Conservation (phyloP, 2,113 vertebrate genomes). For the Rhizomys pruinosus region DNA sequence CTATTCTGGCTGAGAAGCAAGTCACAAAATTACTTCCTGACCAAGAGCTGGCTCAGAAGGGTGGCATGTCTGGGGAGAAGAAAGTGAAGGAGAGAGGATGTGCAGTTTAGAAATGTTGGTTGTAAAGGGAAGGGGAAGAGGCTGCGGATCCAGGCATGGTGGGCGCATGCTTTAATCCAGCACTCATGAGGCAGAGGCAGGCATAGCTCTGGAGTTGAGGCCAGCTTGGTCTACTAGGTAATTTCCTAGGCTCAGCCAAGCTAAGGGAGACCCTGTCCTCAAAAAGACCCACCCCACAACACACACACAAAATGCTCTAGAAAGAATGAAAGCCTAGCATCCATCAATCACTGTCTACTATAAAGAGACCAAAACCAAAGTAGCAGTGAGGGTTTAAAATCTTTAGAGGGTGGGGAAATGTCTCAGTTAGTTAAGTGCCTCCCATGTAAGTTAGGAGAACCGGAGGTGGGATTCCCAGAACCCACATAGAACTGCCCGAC, state of each 20-base stretch:
- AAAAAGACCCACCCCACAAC: no score
- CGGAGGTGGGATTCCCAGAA: no score
- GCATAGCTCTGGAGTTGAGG: no score
- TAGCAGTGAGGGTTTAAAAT: not conserved
- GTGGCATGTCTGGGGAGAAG: not conserved
- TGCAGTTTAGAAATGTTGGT: not conserved
- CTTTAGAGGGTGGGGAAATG: not conserved
- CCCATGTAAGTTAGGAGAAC: not conserved
- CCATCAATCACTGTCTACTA: not conserved
- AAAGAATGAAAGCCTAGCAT: not conserved
- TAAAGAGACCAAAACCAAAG: not conserved
- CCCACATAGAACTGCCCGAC: not conserved
- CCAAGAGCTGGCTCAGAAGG: not conserved
- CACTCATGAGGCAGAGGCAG: no score
- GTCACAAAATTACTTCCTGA: fast-evolving
- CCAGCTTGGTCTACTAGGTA: no score
- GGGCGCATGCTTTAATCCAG: no score
- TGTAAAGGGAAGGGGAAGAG: not conserved
- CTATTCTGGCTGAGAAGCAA: not conserved
- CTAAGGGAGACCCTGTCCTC: no score
- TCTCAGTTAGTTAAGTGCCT: not conserved
- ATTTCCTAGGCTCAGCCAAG: no score
- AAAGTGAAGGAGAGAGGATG: not conserved
- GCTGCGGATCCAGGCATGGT: no score
- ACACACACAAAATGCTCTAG: not conserved